A percentile compares a stretch with the other conserved stretches of the same genome.
Evolutionary conservation across 2,888 invertebrate genomes (phyloP).

Genomic region (Cheilosia scutellata): DNA sequence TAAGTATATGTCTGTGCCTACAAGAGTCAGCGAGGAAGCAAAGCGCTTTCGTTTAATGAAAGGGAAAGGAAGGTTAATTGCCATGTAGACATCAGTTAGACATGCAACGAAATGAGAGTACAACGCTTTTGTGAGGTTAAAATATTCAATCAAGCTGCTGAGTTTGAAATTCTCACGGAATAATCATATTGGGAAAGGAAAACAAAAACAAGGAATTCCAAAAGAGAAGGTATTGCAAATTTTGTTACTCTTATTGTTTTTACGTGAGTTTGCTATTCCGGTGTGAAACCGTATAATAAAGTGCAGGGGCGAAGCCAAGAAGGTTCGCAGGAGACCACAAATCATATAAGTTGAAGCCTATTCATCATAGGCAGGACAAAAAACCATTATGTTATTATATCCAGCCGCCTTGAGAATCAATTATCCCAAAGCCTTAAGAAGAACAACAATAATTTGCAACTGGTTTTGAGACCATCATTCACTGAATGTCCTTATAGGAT

Average conservation of each 20-base stretch:
- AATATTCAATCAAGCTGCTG: constrained; percentile 28
- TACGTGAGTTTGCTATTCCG: not conserved
- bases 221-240: constrained; percentile 21
- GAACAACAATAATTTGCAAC: no score
- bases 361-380: no score
- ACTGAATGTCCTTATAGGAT: no score
- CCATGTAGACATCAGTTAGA: not conserved
- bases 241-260: not conserved
- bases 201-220: not conserved
- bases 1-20: not conserved
- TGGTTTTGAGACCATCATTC: no score
- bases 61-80: constrained; percentile 65
- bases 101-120: constrained; percentile 7
- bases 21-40: constrained; percentile 7
- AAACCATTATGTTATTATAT: no score
- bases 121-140: constrained; percentile 17
- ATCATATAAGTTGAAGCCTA: no score
- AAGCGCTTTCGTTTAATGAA: constrained; percentile 54
- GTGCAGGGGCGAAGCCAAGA: no score
- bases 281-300: not conserved
- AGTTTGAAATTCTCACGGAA: constrained; percentile 27
- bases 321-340: no score
- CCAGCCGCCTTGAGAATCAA: no score
- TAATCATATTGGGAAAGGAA: constrained; percentile 6
- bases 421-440: no score